These are phyloP conservation scores for Drosophila sturtevanti DNA, from an alignment of 1,140 invertebrate species.

Conservation along the genomic window DNA sequence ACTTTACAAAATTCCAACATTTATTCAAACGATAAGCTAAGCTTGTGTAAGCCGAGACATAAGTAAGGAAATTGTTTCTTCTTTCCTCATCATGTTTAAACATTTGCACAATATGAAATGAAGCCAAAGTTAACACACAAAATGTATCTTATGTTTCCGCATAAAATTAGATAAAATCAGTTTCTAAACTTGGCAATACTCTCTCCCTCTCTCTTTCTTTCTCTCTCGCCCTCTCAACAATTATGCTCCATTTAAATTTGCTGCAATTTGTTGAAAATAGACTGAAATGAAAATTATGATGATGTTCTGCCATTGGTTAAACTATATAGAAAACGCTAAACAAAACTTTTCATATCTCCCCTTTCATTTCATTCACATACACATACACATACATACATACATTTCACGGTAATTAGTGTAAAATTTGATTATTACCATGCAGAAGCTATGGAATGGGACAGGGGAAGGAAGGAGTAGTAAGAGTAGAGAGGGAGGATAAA, in stretches of 20 bases:
- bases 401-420: constrained; percentile 11
- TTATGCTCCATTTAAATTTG: neutral
- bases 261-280: neutral
- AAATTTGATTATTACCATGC: constrained; percentile 12
- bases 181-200: neutral
- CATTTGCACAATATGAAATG: neutral
- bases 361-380: no score
- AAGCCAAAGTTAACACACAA: neutral
- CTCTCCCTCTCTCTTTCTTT: neutral
- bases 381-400: neutral
- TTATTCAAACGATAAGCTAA: neutral
- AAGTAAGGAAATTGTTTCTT: neutral
- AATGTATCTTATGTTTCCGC: neutral
- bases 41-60: neutral
- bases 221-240: no score
- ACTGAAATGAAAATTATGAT: neutral
- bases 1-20: neutral
- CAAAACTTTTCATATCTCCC: neutral
- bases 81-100: neutral
- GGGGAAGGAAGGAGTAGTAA: neutral
- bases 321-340: neutral
- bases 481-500: neutral
- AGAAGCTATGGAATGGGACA: neutral
- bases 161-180: neutral
- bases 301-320: neutral